These are phyloP conservation scores for Prunella strophiata DNA, from an alignment of 2,797 vertebrate genomes.

Conservation along the genomic window DNA sequence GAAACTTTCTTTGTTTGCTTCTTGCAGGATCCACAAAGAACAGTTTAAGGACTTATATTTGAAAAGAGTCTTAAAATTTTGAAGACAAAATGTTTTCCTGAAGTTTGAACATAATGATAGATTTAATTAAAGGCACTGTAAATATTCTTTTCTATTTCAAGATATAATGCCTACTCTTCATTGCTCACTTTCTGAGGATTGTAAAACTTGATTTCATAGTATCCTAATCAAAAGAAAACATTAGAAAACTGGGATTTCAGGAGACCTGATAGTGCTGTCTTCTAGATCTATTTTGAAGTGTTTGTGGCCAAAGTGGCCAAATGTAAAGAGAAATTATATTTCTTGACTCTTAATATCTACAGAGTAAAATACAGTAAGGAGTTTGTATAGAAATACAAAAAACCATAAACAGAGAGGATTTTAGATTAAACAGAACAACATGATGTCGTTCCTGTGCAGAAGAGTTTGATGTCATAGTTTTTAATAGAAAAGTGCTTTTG, in stretches of 20 bases:
- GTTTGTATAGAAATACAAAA: neutral
- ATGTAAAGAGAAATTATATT: neutral
- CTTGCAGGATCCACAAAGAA: neutral
- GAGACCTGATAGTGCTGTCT: neutral
- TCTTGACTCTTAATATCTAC: neutral
- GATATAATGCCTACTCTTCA: neutral
- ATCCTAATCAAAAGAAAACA: neutral
- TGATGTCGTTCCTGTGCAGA: neutral
- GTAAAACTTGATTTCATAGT: neutral
- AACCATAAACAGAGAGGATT: neutral
- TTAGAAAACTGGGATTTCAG: neutral
- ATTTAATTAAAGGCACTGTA: neutral
- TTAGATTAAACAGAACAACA: neutral
- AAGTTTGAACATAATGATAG: neutral
- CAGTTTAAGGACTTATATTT: neutral
- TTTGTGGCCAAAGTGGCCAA: neutral
- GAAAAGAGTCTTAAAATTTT: neutral
- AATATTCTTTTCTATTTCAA: neutral
- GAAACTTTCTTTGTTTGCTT: neutral
- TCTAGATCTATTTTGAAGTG: neutral
- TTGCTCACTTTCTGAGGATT: neutral
- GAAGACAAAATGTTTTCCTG: neutral
- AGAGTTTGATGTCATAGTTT: neutral
- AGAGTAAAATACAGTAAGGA: neutral
- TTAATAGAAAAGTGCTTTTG: neutral